Base-by-base conservation (phyloP, 2,113 vertebrate genomes). In the Sinocyclocheilus rhinocerous region DNA sequence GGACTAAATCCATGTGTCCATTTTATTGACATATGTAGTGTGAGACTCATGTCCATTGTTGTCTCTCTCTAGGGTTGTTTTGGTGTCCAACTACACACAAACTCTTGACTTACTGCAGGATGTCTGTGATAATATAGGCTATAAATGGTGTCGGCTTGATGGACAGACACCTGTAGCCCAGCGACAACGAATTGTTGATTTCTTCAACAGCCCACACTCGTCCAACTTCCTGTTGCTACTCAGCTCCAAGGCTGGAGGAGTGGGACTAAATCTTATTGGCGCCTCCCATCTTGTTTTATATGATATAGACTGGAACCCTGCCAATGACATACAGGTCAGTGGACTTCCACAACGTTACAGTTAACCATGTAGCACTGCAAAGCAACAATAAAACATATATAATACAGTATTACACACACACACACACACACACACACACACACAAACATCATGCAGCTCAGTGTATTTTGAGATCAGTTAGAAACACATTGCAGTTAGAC, bases 251-350 rank as follows among this genome's bases (percentile, higher is more conserved):
- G 98, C 98, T 77, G 98, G 98, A 0, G 98, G 98, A 50, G 96
- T 99, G 39, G 97, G 98, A 69, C 96, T 99, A 82, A 99, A 99
- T 87, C 95, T 99, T 75, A 92, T 98, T 0, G 98, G 98, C 63
- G 98, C 97, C 13, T 99, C 97, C 84, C 98, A 98, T 89, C 94
- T 99, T 91, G 94, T 99, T 92, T 93, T 99, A 0, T 99, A 98
- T 83, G 98, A 99, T 90, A 97, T 99, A 0, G 97, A 99, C 93
- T 99, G 98, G 98, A 99, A 99, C 92, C 98, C 98, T 89, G 98
- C 98, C 81, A 99, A 97, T n/a, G 98, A 99, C 91, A 97, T 99
- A 89, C 98, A 99, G 97, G 98, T 98, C 81, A 83, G 81, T 72
- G 48, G 1, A 50, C 52, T 6, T 78, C 6, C 12, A 48, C 2